Conservation (phyloP, 30 jellyfish, hydroid and myxozoan genomes). For the Hydra vulgaris region DNA sequence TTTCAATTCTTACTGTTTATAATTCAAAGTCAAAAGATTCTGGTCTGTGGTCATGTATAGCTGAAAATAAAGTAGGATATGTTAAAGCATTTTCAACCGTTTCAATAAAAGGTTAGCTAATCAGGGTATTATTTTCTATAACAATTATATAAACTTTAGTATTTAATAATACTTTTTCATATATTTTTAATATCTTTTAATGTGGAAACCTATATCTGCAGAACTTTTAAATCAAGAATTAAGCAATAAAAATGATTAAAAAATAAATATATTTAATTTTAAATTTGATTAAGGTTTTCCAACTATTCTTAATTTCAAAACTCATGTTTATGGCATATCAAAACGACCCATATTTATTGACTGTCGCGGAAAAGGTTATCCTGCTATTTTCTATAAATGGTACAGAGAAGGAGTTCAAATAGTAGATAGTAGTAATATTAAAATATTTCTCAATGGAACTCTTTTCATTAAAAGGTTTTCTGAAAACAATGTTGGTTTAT, state of each 20-base stretch:
- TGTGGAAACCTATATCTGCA: too few relatives aligned
- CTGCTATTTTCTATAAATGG: conserved; percentile 53
- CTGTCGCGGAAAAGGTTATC: conserved; percentile 79
- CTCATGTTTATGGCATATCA: conserved; percentile 27
- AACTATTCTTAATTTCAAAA: conserved; percentile 39
- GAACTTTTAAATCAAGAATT: too few relatives aligned
- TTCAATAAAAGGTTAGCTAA: conserved; percentile 46
- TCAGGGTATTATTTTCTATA: background rate
- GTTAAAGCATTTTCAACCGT: conserved; percentile 34
- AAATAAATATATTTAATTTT: background rate
- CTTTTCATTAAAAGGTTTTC: conserved; percentile 33
- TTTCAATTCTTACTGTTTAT: conserved; percentile 22
- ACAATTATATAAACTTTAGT: too few relatives aligned
- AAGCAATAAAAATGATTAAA: too few relatives aligned
- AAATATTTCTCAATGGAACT: conserved; percentile 61
- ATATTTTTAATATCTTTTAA: too few relatives aligned
- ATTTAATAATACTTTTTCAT: too few relatives aligned
- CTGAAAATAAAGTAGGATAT: conserved; percentile 67
- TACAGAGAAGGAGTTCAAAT: conserved; percentile 39
- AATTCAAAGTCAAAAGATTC: conserved; percentile 52
- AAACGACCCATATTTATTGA: conserved; percentile 36
- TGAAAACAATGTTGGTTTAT: conserved; percentile 44
- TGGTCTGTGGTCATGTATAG: conserved; percentile 59
- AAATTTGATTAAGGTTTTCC: conserved; percentile 61
- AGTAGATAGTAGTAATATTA: conserved; percentile 27